A percentile compares a stretch with the other conserved stretches of the same genome.
These are phyloP conservation scores for Thamnophis elegans DNA, from an alignment of 2,797 vertebrate species.

Conservation along the genomic window DNA sequence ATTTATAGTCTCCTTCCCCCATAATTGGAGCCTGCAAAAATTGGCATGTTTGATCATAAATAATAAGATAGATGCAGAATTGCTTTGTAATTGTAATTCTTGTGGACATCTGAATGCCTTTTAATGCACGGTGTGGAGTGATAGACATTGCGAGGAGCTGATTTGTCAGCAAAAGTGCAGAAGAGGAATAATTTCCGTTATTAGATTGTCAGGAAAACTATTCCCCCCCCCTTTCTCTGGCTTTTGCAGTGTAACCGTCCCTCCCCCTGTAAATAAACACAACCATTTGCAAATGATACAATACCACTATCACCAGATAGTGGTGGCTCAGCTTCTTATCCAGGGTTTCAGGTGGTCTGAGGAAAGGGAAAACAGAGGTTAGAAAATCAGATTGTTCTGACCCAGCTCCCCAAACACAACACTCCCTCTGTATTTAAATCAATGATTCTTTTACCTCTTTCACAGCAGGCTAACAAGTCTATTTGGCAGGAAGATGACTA, in stretches of 20 bases:
- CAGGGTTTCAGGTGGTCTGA: not conserved
- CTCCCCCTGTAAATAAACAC: not conserved
- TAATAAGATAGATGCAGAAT: conserved; percentile 47
- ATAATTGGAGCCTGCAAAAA: conserved; percentile 57
- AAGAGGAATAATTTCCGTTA: conserved; percentile 13
- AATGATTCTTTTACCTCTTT: no score
- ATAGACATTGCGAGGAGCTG: not conserved
- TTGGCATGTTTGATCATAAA: conserved; percentile 56
- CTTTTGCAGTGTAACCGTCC: not conserved
- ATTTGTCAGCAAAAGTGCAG: conserved; percentile 15
- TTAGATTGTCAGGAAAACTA: not conserved
- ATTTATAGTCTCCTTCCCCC: conserved; percentile 51
- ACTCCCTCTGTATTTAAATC: no score
- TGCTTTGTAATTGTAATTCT: conserved; percentile 40
- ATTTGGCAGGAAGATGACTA: no score
- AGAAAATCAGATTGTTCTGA: not conserved
- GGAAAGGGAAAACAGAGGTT: not conserved
- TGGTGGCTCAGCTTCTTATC: not conserved
- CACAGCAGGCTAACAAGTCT: no score
- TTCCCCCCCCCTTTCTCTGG: not conserved
- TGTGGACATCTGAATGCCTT: conserved; percentile 26
- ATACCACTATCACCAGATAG: not conserved
- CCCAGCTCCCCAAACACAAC: no score
- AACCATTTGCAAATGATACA: not conserved
- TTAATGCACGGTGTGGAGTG: conserved; percentile 9